Base-by-base conservation (phyloP, 2,888 invertebrate genomes). In the Scrobipalpa costella region DNA sequence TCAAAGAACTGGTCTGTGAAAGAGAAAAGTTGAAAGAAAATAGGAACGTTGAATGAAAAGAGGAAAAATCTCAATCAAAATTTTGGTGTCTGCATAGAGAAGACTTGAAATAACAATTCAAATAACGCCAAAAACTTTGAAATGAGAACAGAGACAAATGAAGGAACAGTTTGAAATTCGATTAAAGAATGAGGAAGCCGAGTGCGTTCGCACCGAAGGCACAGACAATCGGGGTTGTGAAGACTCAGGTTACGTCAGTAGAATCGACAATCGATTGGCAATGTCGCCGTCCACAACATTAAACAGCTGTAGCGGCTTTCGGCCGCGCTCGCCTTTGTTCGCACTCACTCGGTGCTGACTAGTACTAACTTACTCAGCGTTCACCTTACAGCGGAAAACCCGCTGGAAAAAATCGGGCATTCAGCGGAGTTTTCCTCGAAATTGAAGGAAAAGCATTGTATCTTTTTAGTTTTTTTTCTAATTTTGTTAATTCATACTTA, bases 231-330 rank as follows among this genome's bases (percentile, higher is more conserved):
- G 40, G 33, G 49, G 47, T 63, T 63, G 67, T 61, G 63, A 63
- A 65, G 67, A 19, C 57, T 47, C 11, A 47, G 3, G 68, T 86
- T 83, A 81, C 78, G 76, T 81, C 81, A 85, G 69, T 69, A 69
- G 68, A 73, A 72, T 74, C 73, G 74, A 77, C 70, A 81, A 86
- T 88, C 89, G 87, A 88, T 88, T 83, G 75, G 76, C 76, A 75
- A 75, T 72, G 77, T 78, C 77, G 81, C 74, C 76, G 76, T 82
- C 83, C 84, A 85, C 83, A 88, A 89, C 86, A 89, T 81, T 80
- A 83, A 90, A 90, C 90, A 90, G 90, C 90, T 90, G 90, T 86
- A 76, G 72, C 69, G 67, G 65, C 72, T 69, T 74, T 86, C 84
- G 84, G 80, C 72, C 68, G 66, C 57, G 66, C 66, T 80, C 83